These are phyloP conservation scores for Metacarcinus magister DNA, from an alignment of 2,888 invertebrate species.

Conservation along the genomic window DNA sequence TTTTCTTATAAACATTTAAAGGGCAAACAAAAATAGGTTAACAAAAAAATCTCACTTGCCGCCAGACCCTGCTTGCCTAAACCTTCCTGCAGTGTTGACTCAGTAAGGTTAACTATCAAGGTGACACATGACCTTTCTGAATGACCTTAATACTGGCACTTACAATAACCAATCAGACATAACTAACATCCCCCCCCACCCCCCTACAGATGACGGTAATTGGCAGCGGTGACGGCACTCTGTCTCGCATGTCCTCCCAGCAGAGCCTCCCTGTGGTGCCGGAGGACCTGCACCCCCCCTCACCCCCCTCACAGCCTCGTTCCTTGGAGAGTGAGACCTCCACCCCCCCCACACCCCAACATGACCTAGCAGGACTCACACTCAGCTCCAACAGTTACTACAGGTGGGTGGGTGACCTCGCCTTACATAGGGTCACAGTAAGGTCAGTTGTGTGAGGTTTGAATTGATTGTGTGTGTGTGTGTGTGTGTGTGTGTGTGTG, in stretches of 20 bases:
- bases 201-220: slow-evolving; percentile 70
- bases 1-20: too few relatives aligned
- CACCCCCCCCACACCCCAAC: slow-evolving; percentile 75
- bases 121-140: too few relatives aligned
- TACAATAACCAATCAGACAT: not conserved
- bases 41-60: too few relatives aligned
- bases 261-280: slow-evolving; percentile 79
- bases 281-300: slow-evolving; percentile 70
- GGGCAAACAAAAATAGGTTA: too few relatives aligned
- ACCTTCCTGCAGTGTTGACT: too few relatives aligned
- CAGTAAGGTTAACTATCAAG: too few relatives aligned
- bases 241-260: slow-evolving; percentile 79
- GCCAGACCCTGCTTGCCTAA: too few relatives aligned
- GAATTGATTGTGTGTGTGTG: too few relatives aligned
- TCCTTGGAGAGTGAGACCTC: slow-evolving; percentile 62
- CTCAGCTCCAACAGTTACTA: slow-evolving; percentile 73
- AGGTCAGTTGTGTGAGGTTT: too few relatives aligned
- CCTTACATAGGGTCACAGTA: too few relatives aligned
- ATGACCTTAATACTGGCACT: too few relatives aligned
- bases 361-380: slow-evolving; percentile 70
- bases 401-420: slow-evolving; percentile 28
- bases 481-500: too few relatives aligned
- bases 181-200: not conserved
- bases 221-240: slow-evolving; percentile 72
- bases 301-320: slow-evolving; percentile 18